Conservation (phyloP, 2,888 invertebrate genomes). For the Drosophila flavopinicola region DNA sequence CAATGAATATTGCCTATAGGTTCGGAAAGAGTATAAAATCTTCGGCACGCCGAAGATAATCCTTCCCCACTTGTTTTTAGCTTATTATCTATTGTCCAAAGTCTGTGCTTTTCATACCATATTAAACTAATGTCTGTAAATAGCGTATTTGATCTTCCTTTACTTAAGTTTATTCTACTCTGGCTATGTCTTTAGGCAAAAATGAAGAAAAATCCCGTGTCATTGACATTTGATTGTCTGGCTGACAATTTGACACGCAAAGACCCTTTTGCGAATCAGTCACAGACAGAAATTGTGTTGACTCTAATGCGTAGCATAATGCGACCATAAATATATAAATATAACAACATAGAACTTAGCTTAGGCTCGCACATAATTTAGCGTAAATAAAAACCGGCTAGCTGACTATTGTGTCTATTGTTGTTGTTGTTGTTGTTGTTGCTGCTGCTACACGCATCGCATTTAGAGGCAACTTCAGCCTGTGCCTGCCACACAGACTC, state of each 20-base stretch:
- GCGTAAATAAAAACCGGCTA: slow-evolving; percentile 66
- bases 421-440: slow-evolving; percentile 16
- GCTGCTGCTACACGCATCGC: slow-evolving; percentile 39
- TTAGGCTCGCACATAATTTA: slow-evolving; percentile 54
- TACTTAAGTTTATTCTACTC: background rate
- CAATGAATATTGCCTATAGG: no score
- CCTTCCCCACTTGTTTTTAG: no score
- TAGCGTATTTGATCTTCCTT: no score
- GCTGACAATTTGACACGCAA: slow-evolving; percentile 29
- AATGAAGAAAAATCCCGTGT: slow-evolving; percentile 15
- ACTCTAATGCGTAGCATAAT: slow-evolving; percentile 7
- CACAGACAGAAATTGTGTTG: slow-evolving; percentile 26
- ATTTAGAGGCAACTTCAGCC: slow-evolving; percentile 18
- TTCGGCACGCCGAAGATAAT: no score
- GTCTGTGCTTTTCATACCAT: no score
- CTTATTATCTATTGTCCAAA: no score
- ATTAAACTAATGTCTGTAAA: no score
- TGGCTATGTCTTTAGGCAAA: slow-evolving; percentile 34
- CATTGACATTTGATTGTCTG: slow-evolving; percentile 38
- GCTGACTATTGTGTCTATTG: no score
- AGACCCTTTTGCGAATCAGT: slow-evolving; percentile 39
- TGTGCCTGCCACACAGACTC: slow-evolving; percentile 24
- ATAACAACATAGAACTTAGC: slow-evolving; percentile 17
- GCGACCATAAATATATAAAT: background rate
- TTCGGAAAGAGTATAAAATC: no score